A percentile compares a stretch with the other conserved stretches of the same genome.
phyloP scores from a whole-genome alignment of 2,888 invertebrate genomes.

The Allygus modestus region DNA sequence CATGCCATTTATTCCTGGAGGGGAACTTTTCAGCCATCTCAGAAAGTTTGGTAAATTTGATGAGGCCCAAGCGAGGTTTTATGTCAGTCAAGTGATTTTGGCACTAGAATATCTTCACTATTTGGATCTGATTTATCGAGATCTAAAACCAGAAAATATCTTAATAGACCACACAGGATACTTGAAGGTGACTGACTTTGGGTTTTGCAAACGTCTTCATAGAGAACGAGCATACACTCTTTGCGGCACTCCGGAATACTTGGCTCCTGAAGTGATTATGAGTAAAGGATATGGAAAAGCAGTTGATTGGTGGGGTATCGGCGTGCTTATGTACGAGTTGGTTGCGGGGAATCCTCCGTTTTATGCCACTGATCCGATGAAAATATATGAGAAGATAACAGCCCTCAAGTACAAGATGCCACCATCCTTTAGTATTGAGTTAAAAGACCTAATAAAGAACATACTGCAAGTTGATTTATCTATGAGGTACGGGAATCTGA shows the following conservation, averaged over 20 bases:
- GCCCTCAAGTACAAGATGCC: conserved; percentile 93
- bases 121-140: conserved; percentile 91
- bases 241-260: conserved; percentile 80
- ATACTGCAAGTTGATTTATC: conserved; percentile 89
- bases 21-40: conserved; percentile 92
- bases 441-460: conserved; percentile 91
- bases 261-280: conserved; percentile 83
- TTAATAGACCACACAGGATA: conserved; percentile 87
- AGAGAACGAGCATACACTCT: conserved; percentile 76
- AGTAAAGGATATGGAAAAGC: conserved; percentile 95
- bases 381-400: conserved; percentile 96
- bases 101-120: conserved; percentile 95
- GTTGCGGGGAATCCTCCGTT: conserved; percentile 96
- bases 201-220: conserved; percentile 87
- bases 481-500: conserved; percentile 90
- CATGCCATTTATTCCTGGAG: conserved; percentile 91
- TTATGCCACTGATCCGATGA: conserved; percentile 93
- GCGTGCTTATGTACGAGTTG: conserved; percentile 93
- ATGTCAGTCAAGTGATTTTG: conserved; percentile 94
- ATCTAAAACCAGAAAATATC: conserved; percentile 95
- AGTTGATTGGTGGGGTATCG: conserved; percentile 98
- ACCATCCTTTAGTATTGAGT: conserved; percentile 86
- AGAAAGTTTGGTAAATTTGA: conserved; percentile 80
- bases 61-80: conserved; percentile 82
- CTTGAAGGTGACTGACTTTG: conserved; percentile 91